Evolutionary conservation across 2,888 invertebrate genomes (phyloP).

Genomic region (Tribolium freemani): DNA sequence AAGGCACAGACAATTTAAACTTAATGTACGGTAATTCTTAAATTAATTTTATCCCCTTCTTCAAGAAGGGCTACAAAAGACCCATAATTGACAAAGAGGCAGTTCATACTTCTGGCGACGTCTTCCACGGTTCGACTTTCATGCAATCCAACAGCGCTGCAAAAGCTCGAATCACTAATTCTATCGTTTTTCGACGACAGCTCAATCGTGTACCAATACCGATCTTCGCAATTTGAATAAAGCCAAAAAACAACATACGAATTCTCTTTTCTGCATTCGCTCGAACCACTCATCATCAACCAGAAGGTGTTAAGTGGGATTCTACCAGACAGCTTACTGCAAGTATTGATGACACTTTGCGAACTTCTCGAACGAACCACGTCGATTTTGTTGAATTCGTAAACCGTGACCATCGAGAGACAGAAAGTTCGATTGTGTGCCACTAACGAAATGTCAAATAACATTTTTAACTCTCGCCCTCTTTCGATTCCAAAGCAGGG

Average conservation of each 20-base stretch:
- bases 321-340: conserved; percentile 56
- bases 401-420: conserved; percentile 60
- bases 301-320: conserved; percentile 62
- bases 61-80: conserved; percentile 3
- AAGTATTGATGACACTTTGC: conserved; percentile 57
- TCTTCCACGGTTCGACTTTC: conserved; percentile 18
- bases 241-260: conserved; percentile 62
- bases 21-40: conserved; percentile 19
- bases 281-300: conserved; percentile 63
- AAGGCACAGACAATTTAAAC: conserved; percentile 7
- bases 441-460: conserved; percentile 56
- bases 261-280: conserved; percentile 49
- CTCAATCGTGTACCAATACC: conserved; percentile 61
- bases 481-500: conserved; percentile 54
- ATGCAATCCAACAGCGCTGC: conserved; percentile 53
- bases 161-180: conserved; percentile 59
- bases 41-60: conserved; percentile 18
- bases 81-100: conserved; percentile 16
- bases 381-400: conserved; percentile 57
- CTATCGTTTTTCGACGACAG: conserved; percentile 60
- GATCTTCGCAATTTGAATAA: conserved; percentile 60
- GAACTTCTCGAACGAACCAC: conserved; percentile 52
- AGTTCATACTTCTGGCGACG: conserved; percentile 16
- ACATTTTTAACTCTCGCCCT: conserved; percentile 56
- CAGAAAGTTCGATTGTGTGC: conserved; percentile 58